A percentile compares a stretch with the other conserved stretches of the same genome.
Evolutionary conservation across 2,113 vertebrate genomes (phyloP).

Genomic region (Agelaius tricolor): DNA sequence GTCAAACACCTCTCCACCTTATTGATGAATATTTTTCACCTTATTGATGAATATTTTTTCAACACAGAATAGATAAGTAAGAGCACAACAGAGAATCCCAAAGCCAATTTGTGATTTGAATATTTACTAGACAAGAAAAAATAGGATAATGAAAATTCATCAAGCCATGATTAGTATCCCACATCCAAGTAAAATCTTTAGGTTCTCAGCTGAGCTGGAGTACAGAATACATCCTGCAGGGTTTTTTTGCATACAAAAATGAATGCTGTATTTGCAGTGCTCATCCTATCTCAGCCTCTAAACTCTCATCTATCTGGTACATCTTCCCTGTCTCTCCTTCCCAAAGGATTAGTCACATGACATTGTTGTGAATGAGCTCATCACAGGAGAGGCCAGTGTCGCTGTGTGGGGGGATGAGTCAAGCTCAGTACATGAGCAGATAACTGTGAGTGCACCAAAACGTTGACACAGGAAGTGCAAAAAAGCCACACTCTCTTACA

Average conservation of each 20-base stretch:
- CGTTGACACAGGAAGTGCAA: neutral
- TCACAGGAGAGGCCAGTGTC: neutral
- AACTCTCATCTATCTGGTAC: neutral
- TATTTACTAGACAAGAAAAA: neutral
- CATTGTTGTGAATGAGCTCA: neutral
- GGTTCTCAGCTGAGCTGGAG: neutral
- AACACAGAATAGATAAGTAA: neutral
- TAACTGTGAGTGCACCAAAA: neutral
- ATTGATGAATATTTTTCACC: neutral
- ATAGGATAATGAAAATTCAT: neutral
- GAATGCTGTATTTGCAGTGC: neutral
- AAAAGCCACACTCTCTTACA: neutral
- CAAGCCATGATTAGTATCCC: neutral
- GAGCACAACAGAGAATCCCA: neutral
- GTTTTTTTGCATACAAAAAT: neutral
- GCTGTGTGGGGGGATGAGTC: neutral
- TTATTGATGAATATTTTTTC: neutral
- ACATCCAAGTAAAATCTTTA: neutral
- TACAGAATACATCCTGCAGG: neutral
- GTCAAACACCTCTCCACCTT: neutral
- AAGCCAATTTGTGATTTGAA: neutral
- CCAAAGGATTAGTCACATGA: neutral
- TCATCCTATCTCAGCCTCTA: neutral
- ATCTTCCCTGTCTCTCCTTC: neutral
- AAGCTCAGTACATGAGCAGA: neutral